A percentile compares a stretch with the other conserved stretches of the same genome.
Evolutionary conservation across 37 sponge, comb jelly and placozoan species (phyloP).

Genomic region (Ephydatia muelleri): DNA sequence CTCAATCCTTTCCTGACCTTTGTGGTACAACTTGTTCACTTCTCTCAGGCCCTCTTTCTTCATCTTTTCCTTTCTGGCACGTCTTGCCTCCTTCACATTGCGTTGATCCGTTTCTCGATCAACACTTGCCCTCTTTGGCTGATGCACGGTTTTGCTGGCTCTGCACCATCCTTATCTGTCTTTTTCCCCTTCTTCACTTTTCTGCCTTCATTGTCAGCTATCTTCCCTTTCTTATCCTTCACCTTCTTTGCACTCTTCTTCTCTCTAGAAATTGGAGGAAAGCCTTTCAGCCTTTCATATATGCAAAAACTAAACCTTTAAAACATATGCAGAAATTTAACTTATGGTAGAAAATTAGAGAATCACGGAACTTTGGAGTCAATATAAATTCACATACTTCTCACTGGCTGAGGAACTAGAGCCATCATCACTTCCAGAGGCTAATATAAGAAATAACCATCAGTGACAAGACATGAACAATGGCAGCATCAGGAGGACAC

Average conservation of each 20-base stretch:
- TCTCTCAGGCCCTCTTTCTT: neutral
- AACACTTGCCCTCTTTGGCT: neutral
- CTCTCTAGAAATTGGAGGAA: neutral
- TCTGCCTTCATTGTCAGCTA: neutral
- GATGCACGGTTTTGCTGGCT: neutral
- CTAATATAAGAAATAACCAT: neutral
- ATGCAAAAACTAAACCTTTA: too few relatives aligned
- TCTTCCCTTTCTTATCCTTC: neutral
- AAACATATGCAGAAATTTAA: too few relatives aligned
- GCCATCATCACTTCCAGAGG: neutral
- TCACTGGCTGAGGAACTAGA: neutral
- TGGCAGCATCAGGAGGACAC: neutral
- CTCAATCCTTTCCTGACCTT: neutral
- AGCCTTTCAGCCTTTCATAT: too few relatives aligned
- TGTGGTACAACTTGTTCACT: neutral
- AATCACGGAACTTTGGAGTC: too few relatives aligned
- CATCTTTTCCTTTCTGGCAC: neutral
- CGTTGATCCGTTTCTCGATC: neutral
- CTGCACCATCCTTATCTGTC: neutral
- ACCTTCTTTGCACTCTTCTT: slow-evolving; percentile 2
- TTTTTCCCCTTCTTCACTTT: too few relatives aligned
- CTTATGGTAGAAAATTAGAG: too few relatives aligned
- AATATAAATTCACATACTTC: too few relatives aligned
- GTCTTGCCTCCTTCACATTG: neutral
- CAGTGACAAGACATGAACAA: neutral